Percentiles rank a stretch among this genome's conserved stretches.
phyloP scores from a whole-genome alignment of 2,888 invertebrate species.

The Liodrosophila aerea region DNA sequence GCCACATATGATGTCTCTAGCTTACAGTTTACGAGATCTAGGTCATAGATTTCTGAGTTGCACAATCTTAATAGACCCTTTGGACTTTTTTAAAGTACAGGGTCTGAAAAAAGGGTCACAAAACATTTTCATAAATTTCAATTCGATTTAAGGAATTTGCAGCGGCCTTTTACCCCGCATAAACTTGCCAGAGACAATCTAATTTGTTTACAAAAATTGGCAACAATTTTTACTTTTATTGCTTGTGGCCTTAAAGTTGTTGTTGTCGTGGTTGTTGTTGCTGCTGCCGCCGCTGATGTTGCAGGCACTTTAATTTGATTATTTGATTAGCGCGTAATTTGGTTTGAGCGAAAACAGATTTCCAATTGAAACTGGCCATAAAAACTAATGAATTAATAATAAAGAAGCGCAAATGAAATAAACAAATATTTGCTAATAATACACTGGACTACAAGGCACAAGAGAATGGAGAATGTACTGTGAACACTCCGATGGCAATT shows the following conservation, averaged over 20 bases:
- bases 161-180: not conserved
- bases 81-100: too few species aligned
- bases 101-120: not conserved
- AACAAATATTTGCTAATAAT: conserved; percentile 20
- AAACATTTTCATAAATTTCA: conserved; percentile 24
- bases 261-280: not conserved
- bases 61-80: too few species aligned
- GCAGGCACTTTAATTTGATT: conserved; percentile 29
- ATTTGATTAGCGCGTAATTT: conserved; percentile 45
- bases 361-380: conserved; percentile 34
- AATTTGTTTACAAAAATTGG: conserved; percentile 1
- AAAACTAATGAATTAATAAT: conserved; percentile 17
- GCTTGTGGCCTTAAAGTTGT: not conserved
- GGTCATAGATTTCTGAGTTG: too few species aligned
- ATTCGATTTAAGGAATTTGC: conserved; percentile 21
- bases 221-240: not conserved
- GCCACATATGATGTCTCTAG: too few species aligned
- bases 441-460: conserved; percentile 14
- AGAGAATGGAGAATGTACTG: not conserved
- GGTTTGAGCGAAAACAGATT: conserved; percentile 41
- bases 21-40: too few species aligned
- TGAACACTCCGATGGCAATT: not conserved
- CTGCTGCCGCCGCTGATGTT: not conserved
- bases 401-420: conserved; percentile 6
- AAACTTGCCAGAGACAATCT: conserved; percentile 15